Evolutionary conservation across 2,888 invertebrate genomes (phyloP).

Genomic region (Antitype chi): DNA sequence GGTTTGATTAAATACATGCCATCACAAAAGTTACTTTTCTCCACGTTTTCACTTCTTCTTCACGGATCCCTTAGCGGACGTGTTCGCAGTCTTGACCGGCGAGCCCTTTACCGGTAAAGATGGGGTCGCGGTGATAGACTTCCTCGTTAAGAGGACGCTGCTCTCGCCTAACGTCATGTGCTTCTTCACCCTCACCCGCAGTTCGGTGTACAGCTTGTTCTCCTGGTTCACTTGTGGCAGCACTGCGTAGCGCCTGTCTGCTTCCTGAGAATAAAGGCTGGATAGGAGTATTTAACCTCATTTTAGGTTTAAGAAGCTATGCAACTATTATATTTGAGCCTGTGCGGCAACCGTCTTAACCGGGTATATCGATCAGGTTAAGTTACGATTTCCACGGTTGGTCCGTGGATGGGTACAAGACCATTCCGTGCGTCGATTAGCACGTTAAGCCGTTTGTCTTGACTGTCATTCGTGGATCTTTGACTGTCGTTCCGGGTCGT

Average conservation of each 20-base stretch:
- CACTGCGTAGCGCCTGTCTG: slow-evolving; percentile 72
- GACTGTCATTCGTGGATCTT: too few relatives aligned
- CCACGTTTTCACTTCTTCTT: slow-evolving; percentile 9
- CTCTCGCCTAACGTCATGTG: slow-evolving; percentile 66
- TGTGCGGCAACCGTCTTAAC: too few relatives aligned
- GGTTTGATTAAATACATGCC: not conserved
- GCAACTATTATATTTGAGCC: not conserved
- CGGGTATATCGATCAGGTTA: too few relatives aligned
- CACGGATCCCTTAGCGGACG: not conserved
- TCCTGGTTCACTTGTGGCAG: slow-evolving; percentile 83
- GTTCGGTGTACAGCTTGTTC: slow-evolving; percentile 74
- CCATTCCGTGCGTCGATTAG: too few relatives aligned
- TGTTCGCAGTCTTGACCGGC: not conserved
- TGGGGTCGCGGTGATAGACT: not conserved
- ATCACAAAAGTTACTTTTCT: not conserved
- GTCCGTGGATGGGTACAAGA: too few relatives aligned
- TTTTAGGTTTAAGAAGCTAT: not conserved
- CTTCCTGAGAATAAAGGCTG: slow-evolving; percentile 71
- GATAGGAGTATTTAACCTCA: not conserved
- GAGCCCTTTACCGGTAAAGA: accelerated
- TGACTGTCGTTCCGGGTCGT: too few relatives aligned
- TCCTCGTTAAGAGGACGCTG: slow-evolving; percentile 36
- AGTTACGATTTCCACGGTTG: too few relatives aligned
- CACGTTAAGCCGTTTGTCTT: too few relatives aligned
- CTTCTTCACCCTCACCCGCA: slow-evolving; percentile 74